phyloP scores from a whole-genome alignment of 2,888 invertebrate genomes.

The Chaetogeoica ovagalla region DNA sequence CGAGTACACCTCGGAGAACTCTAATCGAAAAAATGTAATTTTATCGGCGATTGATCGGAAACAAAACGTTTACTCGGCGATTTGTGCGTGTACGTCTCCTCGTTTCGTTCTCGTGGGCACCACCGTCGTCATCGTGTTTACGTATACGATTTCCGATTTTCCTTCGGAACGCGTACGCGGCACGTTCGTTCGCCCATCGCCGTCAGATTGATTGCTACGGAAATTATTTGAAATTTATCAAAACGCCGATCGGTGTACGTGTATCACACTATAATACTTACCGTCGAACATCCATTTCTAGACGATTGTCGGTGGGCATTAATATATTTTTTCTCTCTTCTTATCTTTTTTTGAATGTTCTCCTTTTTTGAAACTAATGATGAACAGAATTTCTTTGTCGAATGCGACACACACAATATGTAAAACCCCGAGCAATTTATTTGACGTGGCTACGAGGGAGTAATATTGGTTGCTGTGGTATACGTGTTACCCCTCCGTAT shows the following conservation, averaged over 20 bases:
- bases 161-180: background rate
- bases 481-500: background rate
- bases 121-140: background rate
- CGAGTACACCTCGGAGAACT: background rate
- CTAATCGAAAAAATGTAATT: slow-evolving; percentile 15
- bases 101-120: background rate
- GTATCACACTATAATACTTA: too few species aligned
- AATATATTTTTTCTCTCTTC: background rate
- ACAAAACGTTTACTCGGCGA: background rate
- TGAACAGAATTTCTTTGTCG: background rate
- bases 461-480: background rate
- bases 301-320: background rate
- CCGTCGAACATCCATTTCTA: background rate
- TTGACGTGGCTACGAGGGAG: too few species aligned
- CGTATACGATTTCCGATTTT: background rate
- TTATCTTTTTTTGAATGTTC: too few species aligned
- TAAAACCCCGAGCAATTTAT: background rate
- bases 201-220: background rate
- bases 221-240: background rate
- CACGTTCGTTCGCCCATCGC: background rate
- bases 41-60: slow-evolving; percentile 2
- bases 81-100: background rate
- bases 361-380: background rate
- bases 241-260: too few species aligned
- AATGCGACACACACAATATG: background rate